Base-by-base conservation (phyloP, 1,140 invertebrate species). In the Calliopsis andreniformis region DNA sequence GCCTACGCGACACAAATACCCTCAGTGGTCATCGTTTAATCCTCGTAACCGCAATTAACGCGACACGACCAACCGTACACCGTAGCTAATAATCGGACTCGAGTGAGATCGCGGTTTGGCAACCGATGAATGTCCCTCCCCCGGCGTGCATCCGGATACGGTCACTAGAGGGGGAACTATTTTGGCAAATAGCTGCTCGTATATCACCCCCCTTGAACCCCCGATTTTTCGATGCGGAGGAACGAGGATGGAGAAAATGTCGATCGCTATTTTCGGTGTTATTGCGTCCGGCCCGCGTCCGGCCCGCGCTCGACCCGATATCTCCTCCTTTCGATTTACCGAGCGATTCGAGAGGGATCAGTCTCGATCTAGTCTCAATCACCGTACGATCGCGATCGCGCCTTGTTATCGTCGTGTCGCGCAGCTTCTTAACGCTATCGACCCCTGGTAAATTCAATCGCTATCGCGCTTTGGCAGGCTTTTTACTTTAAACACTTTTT, bases 261-360 rank as follows among this genome's bases (percentile, higher is more conserved):
- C 85, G 86, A 88, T 89, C 85, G 89, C 89, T 91, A 90, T 90
- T 91, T 90, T 90, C 86, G 87, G 89, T 87, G 66, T 88, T 87
- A 88, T 89, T 89, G 81, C 87, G 82, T 79, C 72, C 86, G 76
- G 76, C 77, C 85, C 53, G 81, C 87, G 82, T 79, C 72, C 86
- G 76, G 76, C 77, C 85, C 53, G 55, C 55, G 23, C 32, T 45
- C 43, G 42, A 53, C 12, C 56, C 28, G 35, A 39, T 61, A 56
- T 68, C 43, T 59, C 42, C 42, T 53, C 66, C 32, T 30, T 59
- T 58, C 51, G 45, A 53, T 56, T 71, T 55, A 45, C 32, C 58
- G 28, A 28, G 47, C 47, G 43, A 47, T 51, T 78, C 53, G 45
- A 47, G 42, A 39, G n/a, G n/a, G 80, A 67, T 68, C 75, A 83